phyloP scores from a whole-genome alignment of 2,797 vertebrate species.

The Syngnathus rostellatus region DNA sequence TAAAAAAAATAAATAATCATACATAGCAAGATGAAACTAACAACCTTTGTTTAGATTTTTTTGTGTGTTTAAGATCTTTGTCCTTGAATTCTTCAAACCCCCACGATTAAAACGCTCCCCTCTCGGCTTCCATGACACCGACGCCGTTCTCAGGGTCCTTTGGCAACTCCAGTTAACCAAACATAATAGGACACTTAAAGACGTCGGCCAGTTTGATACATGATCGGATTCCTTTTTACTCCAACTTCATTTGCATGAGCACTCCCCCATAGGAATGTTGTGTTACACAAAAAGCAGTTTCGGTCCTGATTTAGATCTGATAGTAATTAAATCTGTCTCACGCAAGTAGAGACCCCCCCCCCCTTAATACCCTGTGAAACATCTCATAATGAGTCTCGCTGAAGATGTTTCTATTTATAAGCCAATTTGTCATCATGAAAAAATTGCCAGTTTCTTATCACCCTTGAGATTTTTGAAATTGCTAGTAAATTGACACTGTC shows the following conservation, averaged over 20 bases:
- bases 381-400: background rate
- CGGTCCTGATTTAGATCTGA: conserved; percentile 28
- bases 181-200: background rate
- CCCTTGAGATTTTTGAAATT: conserved; percentile 3
- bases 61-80: background rate
- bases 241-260: conserved; percentile 8
- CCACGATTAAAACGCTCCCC: background rate
- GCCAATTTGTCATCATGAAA: too few species aligned
- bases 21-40: too few species aligned
- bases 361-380: conserved; percentile 7
- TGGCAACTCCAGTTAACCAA: background rate
- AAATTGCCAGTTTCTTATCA: background rate
- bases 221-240: conserved; percentile 12
- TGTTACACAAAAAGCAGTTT: conserved; percentile 48
- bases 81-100: background rate
- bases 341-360: conserved; percentile 11
- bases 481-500: conserved; percentile 13
- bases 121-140: background rate
- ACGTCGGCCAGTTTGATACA: conserved; percentile 7
- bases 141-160: background rate
- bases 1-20: too few species aligned
- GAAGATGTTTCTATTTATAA: background rate
- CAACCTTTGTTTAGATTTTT: background rate
- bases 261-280: conserved; percentile 29
- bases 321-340: background rate